These are phyloP conservation scores for Galemys pyrenaicus DNA, from an alignment of 2,113 vertebrate species.

Conservation along the genomic window DNA sequence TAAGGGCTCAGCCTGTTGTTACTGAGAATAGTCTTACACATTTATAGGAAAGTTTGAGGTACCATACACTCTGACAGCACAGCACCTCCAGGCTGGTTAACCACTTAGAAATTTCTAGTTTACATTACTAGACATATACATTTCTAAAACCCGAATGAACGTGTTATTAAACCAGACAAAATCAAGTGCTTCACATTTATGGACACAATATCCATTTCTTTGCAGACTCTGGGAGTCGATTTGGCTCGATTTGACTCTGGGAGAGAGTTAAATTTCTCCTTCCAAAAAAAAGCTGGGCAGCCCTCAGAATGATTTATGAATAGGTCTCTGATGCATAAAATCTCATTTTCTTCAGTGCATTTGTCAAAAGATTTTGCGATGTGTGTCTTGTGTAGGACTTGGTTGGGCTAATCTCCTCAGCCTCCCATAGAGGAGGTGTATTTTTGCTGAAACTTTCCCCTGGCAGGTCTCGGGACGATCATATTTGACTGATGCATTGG, in stretches of 20 bases:
- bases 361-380: slow-evolving; percentile 62
- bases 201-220: not conserved
- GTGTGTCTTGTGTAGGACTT: not conserved
- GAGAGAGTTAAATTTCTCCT: slow-evolving; percentile 53
- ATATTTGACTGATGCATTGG: not conserved
- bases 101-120: not conserved
- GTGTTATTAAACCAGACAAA: not conserved
- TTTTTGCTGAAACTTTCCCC: slow-evolving; percentile 39
- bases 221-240: not conserved
- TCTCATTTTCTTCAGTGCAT: slow-evolving; percentile 73
- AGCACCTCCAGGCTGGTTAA: not conserved
- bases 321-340: slow-evolving; percentile 68
- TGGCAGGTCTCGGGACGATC: not conserved
- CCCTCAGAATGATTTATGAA: slow-evolving; percentile 66
- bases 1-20: not conserved
- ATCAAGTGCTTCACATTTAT: not conserved
- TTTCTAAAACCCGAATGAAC: not conserved
- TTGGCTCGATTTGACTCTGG: not conserved
- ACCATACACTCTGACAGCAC: not conserved
- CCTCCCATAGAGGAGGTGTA: not conserved
- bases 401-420: not conserved
- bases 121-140: not conserved
- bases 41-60: not conserved
- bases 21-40: not conserved
- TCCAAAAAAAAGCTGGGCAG: not conserved